Evolutionary conservation across 2,888 invertebrate genomes (phyloP), one percentile per base, ranked within the genome.

Genomic region (Carpatolechia fugitivella): DNA sequence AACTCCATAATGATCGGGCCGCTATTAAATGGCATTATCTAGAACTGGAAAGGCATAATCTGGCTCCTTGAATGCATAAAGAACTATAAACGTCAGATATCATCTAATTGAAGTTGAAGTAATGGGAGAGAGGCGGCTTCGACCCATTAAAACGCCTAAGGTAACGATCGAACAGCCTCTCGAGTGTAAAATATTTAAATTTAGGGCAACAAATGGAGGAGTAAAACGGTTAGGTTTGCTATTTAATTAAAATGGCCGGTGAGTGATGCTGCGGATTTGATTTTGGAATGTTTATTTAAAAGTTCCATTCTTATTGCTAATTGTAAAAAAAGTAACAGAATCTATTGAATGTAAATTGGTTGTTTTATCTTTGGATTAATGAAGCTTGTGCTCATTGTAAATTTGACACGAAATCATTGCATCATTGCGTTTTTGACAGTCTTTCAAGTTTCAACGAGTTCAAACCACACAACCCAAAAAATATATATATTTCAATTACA

Each of bases 71-170:
- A 84, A 88, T 87, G 82, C 86, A 85, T 85, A 88, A 88, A 88
- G 86, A 86, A 88, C 87, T 88, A 86, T 88, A 85, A 88, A 87
- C 68, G 87, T 86, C 84, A 81, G 88, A 89, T 89, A 88, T 83
- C 82, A 88, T 89, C 87, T 87, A 87, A 89, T 88, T 88, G 86
- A 89, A 87, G 76, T 72, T 70, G 67, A 69, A 83, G 77, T 84
- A 81, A 87, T 77, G 80, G 73, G 47, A 60, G 66, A 63, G 72
- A 64, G 69, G 73, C 63, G 56, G 64, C 63, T 64, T 56, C 54
- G 59, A 66, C 66, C 70, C 80, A 79, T 86, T 87, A 85, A 85
- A 87, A 79, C 70, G 82, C 78, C 82, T 78, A 70, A 78, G 77
- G 80, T 80, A 80, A 81, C 79, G 79, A 82, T 83, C 77, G 75